Evolutionary conservation across 2,797 vertebrate species (phyloP).

Genomic region (Nannoperca obscura): DNA sequence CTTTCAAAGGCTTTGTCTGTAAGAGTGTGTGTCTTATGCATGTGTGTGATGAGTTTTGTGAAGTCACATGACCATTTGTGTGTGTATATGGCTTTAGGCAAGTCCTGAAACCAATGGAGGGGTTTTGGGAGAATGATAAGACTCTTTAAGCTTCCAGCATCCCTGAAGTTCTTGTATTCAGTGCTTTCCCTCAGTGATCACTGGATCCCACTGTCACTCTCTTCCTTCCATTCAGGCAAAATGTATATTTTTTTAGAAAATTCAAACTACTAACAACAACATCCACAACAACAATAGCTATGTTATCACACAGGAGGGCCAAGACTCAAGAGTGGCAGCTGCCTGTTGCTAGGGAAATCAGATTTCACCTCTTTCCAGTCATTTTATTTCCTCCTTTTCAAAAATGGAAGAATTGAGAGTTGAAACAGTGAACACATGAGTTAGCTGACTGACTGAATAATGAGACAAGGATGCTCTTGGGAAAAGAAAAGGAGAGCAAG

Average conservation of each 20-base stretch:
- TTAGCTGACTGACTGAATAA: conserved; percentile 4
- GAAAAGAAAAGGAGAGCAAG: conserved; percentile 9
- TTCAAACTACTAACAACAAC: conserved; percentile 43
- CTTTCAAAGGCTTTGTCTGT: conserved; percentile 63
- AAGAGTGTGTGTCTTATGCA: conserved; percentile 17
- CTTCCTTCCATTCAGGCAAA: conserved; percentile 47
- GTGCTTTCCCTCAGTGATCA: conserved; percentile 37
- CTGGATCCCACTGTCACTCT: conserved; percentile 63
- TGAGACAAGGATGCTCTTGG: background rate
- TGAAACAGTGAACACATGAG: conserved; percentile 11
- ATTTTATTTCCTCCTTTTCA: conserved; percentile 17
- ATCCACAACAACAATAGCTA: conserved; percentile 37
- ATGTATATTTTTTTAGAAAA: conserved; percentile 39
- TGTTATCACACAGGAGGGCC: conserved; percentile 36
- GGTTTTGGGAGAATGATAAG: conserved; percentile 45
- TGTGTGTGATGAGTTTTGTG: conserved; percentile 43
- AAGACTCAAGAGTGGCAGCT: conserved; percentile 49
- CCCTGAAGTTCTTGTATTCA: conserved; percentile 57
- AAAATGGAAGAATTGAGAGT: conserved; percentile 14
- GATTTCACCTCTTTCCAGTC: conserved; percentile 28
- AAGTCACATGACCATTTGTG: conserved; percentile 33
- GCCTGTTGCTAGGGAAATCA: conserved; percentile 51
- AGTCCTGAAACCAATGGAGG: conserved; percentile 43
- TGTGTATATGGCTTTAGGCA: conserved; percentile 33
- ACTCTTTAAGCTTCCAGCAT: conserved; percentile 48